These are phyloP conservation scores for Hormaphis cornu DNA, from an alignment of 1,140 invertebrate species.

Conservation along the genomic window DNA sequence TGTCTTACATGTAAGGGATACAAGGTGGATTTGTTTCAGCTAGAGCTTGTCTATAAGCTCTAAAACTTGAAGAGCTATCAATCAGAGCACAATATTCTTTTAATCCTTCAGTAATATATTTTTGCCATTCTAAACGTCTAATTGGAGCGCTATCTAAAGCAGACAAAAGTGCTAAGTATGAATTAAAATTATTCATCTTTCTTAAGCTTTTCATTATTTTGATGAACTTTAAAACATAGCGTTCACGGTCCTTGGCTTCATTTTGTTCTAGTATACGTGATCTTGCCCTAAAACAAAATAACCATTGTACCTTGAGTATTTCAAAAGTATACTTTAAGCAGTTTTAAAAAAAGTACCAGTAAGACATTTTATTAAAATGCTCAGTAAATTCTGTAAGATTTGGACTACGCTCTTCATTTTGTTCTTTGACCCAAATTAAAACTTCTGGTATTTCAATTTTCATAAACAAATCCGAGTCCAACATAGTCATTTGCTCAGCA, in stretches of 20 bases:
- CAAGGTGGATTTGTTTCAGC: conserved; percentile 91
- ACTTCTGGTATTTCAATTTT: conserved; percentile 96
- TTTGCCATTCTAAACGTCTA: conserved; percentile 87
- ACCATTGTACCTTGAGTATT: background rate
- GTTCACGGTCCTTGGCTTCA: conserved; percentile 88
- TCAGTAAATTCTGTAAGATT: conserved; percentile 96
- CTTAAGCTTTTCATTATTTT: conserved; percentile 97
- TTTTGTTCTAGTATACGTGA: conserved; percentile 67
- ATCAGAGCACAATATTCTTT: conserved; percentile 92
- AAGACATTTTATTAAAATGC: conserved; percentile 99
- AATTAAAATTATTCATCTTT: conserved; percentile 98
- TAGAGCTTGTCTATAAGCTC: conserved; percentile 86
- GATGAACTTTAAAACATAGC: conserved; percentile 91
- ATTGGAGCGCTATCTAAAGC: conserved; percentile 95
- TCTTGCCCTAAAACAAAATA: conserved; percentile 54
- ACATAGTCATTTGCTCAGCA: conserved; percentile 95
- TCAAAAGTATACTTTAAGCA: background rate
- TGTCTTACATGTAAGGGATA: conserved; percentile 91
- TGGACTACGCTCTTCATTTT: conserved; percentile 91
- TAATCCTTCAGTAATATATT: conserved; percentile 80
- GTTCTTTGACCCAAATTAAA: conserved; percentile 91
- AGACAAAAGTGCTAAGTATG: conserved; percentile 89
- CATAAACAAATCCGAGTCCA: conserved; percentile 91
- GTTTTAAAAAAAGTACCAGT: conserved; percentile 56
- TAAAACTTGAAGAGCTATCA: conserved; percentile 90